Evolutionary conservation across 2,113 vertebrate genomes (phyloP).

Genomic region (Himantopus leucocephalus): DNA sequence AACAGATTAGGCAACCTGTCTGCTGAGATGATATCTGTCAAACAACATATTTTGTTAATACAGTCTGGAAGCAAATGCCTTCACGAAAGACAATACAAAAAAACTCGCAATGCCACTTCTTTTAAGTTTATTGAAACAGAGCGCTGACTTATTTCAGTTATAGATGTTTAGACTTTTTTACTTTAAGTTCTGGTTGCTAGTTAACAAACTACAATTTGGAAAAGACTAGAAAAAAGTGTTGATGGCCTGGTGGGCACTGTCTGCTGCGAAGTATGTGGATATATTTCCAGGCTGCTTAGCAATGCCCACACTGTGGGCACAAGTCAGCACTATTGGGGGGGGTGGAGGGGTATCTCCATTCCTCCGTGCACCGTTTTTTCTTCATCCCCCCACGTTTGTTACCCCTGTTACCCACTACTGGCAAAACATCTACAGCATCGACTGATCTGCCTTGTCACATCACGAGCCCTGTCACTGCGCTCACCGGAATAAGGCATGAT

Average conservation of each 20-base stretch:
- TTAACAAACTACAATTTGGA: background rate
- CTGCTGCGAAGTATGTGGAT: background rate
- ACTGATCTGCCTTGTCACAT: background rate
- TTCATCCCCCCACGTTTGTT: fast-evolving
- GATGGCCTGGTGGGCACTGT: background rate
- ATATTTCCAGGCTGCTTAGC: background rate
- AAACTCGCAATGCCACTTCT: background rate
- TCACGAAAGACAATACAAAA: slow-evolving; percentile 36
- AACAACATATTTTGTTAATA: slow-evolving; percentile 58
- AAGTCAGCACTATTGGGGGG: background rate
- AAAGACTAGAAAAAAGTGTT: background rate
- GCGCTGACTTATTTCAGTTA: background rate
- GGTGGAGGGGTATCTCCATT: background rate
- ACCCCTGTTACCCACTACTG: background rate
- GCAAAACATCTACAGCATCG: background rate
- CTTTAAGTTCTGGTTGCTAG: background rate
- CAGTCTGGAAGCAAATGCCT: slow-evolving; percentile 39
- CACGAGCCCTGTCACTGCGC: background rate
- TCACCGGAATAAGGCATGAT: background rate
- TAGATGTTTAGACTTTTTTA: background rate
- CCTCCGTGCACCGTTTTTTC: fast-evolving
- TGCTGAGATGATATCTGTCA: slow-evolving; percentile 66
- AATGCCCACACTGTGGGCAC: background rate
- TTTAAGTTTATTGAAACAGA: slow-evolving; percentile 15
- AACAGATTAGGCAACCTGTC: slow-evolving; percentile 67